Evolutionary conservation across 2,113 vertebrate species (phyloP).

Genomic region (Ageneiosus marmoratus): DNA sequence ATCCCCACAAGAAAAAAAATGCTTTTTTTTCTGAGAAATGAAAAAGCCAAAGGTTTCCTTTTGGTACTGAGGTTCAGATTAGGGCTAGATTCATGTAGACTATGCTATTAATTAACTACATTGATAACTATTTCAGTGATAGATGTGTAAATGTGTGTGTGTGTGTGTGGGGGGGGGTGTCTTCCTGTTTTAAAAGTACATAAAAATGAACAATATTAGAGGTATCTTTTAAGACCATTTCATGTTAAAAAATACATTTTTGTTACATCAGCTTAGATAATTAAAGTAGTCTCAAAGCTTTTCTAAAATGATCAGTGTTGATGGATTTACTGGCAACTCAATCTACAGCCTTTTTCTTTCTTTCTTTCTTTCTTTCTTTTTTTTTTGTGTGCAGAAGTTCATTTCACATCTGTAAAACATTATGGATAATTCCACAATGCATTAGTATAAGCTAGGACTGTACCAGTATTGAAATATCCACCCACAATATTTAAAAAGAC

Average conservation of each 20-base stretch:
- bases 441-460: conserved; percentile 6
- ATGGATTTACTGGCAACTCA: background rate
- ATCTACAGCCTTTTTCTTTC: background rate
- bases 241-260: background rate
- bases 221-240: background rate
- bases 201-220: background rate
- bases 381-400: background rate
- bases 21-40: background rate
- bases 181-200: background rate
- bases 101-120: background rate
- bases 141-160: background rate
- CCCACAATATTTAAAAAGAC: background rate
- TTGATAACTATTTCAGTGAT: background rate
- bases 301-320: background rate
- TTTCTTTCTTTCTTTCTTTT: no score
- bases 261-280: background rate
- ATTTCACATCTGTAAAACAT: conserved; percentile 25
- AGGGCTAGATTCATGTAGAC: background rate
- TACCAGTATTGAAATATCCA: conserved; percentile 4
- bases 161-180: background rate
- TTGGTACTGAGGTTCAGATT: no score
- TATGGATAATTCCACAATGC: conserved; percentile 1
- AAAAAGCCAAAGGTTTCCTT: background rate
- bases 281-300: background rate
- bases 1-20: background rate